Percentiles rank a stretch among this genome's conserved stretches.
Conservation (phyloP, 2,888 invertebrate genomes). For the Diachrysia chrysitis region DNA sequence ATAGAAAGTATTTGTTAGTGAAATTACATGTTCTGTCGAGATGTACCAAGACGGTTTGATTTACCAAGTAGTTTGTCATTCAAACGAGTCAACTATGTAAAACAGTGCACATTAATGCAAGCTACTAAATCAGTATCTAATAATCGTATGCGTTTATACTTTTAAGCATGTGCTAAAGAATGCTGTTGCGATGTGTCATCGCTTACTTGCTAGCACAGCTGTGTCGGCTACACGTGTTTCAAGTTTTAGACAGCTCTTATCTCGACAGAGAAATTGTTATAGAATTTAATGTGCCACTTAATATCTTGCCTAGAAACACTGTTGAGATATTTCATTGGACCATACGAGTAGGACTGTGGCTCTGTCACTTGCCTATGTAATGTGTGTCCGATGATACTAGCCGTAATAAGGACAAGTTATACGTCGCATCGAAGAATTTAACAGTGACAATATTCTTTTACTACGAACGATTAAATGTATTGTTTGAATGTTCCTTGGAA, state of each 20-base stretch:
- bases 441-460: conserved; percentile 59
- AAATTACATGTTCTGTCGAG: conserved; percentile 54
- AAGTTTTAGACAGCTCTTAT: conserved; percentile 26
- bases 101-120: conserved; percentile 18
- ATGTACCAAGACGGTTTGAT: conserved; percentile 29
- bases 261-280: conserved; percentile 37
- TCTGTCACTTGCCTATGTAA: conserved; percentile 29
- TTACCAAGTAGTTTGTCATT: conserved; percentile 27
- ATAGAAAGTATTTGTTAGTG: conserved; percentile 65
- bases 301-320: conserved; percentile 41
- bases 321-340: conserved; percentile 35
- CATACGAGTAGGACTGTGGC: conserved; percentile 30
- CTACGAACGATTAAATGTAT: conserved; percentile 45
- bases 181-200: conserved; percentile 46
- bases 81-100: conserved; percentile 22
- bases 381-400: conserved; percentile 24
- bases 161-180: conserved; percentile 34
- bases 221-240: conserved; percentile 27
- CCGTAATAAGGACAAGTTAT: conserved; percentile 33
- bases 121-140: conserved; percentile 7
- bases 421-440: conserved; percentile 57
- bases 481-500: conserved; percentile 59
- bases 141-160: conserved; percentile 40
- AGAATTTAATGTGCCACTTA: conserved; percentile 33
- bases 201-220: conserved; percentile 39